Conservation (phyloP, 2,888 invertebrate genomes). For the Elegia similella region DNA sequence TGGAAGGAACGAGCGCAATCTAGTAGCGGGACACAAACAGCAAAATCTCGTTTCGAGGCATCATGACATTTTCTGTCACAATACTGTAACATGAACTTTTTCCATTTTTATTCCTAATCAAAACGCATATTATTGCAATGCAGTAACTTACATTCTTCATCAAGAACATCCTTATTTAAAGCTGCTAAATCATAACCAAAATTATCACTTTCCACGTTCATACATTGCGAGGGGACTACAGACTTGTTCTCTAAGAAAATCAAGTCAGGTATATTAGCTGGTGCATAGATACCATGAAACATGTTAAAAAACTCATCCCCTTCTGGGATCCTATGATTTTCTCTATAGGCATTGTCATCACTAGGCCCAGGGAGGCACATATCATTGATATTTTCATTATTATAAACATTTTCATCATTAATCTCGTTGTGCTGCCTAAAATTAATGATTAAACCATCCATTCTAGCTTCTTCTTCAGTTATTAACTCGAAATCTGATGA, state of each 20-base stretch:
- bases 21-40: too few species aligned
- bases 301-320: slow-evolving; percentile 45
- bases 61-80: too few species aligned
- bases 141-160: slow-evolving; percentile 46
- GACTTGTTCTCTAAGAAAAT: slow-evolving; percentile 50
- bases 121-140: too few species aligned
- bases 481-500: slow-evolving; percentile 71
- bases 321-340: slow-evolving; percentile 43
- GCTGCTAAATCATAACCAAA: slow-evolving; percentile 44
- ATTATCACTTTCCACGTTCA: slow-evolving; percentile 40
- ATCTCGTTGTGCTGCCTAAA: slow-evolving; percentile 8
- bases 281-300: slow-evolving; percentile 37
- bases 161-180: slow-evolving; percentile 27
- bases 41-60: too few species aligned
- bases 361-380: slow-evolving; percentile 13
- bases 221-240: slow-evolving; percentile 29
- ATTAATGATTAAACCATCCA: slow-evolving; percentile 35
- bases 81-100: too few species aligned
- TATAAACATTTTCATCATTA: not conserved
- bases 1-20: too few species aligned
- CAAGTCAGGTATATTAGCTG: slow-evolving; percentile 23
- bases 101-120: too few species aligned
- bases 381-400: slow-evolving; percentile 12
- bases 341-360: slow-evolving; percentile 27
- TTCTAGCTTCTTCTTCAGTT: slow-evolving; percentile 53